Conservation (phyloP, 2,888 invertebrate species). For the Scaptomyza tumidula region DNA sequence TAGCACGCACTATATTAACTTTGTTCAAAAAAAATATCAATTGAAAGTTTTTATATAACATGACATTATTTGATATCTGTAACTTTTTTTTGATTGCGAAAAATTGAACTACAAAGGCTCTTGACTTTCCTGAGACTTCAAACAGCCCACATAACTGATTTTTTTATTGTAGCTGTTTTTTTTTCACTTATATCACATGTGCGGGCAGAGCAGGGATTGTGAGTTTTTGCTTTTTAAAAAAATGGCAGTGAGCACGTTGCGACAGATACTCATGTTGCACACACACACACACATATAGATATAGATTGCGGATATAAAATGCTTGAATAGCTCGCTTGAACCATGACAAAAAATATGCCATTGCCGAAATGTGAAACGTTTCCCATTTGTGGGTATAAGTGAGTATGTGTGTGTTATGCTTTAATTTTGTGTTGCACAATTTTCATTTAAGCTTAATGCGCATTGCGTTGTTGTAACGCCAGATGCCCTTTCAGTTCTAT, state of each 20-base stretch:
- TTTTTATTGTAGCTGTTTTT: background rate
- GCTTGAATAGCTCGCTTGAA: conserved; percentile 39
- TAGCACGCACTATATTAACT: too few relatives aligned
- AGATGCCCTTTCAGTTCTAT: background rate
- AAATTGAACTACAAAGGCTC: conserved; percentile 3
- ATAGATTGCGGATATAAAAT: conserved; percentile 23
- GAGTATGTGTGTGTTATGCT: conserved; percentile 56
- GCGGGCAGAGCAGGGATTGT: conserved; percentile 25
- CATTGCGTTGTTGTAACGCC: conserved; percentile 19
- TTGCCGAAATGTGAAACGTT: conserved; percentile 31
- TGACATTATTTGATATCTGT: conserved; percentile 10
- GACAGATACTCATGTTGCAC: conserved; percentile 25
- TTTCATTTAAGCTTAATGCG: conserved; percentile 35
- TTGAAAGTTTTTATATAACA: background rate
- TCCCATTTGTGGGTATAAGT: background rate
- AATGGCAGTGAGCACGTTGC: conserved; percentile 30
- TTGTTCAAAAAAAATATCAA: background rate
- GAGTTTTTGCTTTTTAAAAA: conserved; percentile 31
- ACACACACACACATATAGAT: background rate
- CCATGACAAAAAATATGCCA: conserved; percentile 34
- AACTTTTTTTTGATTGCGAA: background rate
- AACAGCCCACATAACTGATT: conserved; percentile 13
- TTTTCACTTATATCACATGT: background rate
- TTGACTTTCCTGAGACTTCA: conserved; percentile 17
- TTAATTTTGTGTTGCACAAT: conserved; percentile 64